Evolutionary conservation across 2,888 invertebrate species (phyloP).

Genomic region (Chalcosyrphus nemorum): DNA sequence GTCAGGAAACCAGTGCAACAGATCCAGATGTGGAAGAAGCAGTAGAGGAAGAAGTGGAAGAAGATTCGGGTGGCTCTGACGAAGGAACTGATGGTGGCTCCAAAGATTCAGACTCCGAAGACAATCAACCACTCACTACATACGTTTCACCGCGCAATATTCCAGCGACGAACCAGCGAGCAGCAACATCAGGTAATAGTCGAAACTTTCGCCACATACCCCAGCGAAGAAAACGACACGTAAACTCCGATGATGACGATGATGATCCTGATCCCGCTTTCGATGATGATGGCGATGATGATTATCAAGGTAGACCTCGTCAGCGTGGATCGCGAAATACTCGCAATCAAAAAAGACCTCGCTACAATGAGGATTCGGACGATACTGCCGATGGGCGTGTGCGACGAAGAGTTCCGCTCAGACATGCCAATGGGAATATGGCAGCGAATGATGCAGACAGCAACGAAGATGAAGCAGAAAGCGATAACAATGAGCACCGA

Average conservation of each 20-base stretch:
- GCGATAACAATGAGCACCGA: slow-evolving; percentile 77
- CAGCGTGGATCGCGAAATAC: slow-evolving; percentile 76
- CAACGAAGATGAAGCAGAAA: slow-evolving; percentile 75
- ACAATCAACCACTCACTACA: slow-evolving; percentile 82
- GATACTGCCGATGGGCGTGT: slow-evolving; percentile 70
- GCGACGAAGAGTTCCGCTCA: slow-evolving; percentile 38
- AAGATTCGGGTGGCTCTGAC: slow-evolving; percentile 78
- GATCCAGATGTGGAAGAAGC: slow-evolving; percentile 74
- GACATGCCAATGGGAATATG: slow-evolving; percentile 48
- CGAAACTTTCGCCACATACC: slow-evolving; percentile 66
- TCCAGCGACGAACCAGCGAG: slow-evolving; percentile 68
- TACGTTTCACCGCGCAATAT: slow-evolving; percentile 76
- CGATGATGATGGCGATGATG: slow-evolving; percentile 78
- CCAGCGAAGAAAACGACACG: slow-evolving; percentile 58
- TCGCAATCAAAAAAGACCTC: slow-evolving; percentile 82
- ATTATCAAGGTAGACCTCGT: slow-evolving; percentile 75
- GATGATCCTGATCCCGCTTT: slow-evolving; percentile 71
- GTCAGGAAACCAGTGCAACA: slow-evolving; percentile 76
- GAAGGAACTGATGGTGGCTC: slow-evolving; percentile 80
- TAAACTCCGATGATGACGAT: slow-evolving; percentile 68
- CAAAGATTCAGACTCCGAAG: slow-evolving; percentile 80
- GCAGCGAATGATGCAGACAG: slow-evolving; percentile 20
- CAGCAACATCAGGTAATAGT: slow-evolving; percentile 33
- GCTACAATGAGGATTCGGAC: slow-evolving; percentile 83
- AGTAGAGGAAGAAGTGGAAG: slow-evolving; percentile 73